Evolutionary conservation across 2,888 invertebrate genomes (phyloP).

Genomic region (Sylvicola cinctus): DNA sequence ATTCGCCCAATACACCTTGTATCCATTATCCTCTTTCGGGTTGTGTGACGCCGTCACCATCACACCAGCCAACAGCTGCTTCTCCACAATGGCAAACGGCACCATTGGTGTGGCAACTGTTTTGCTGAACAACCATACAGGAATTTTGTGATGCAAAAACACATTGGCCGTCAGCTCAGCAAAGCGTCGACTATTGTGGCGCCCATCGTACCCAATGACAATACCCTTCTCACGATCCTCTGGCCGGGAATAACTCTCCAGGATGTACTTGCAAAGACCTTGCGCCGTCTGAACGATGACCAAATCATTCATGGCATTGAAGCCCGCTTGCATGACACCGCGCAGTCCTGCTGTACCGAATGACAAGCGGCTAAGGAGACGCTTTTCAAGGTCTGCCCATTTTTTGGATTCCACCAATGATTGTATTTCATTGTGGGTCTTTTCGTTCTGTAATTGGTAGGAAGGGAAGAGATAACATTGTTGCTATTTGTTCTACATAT

Average conservation of each 20-base stretch:
- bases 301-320: constrained; percentile 86
- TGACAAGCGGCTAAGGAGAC: constrained; percentile 48
- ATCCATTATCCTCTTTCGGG: constrained; percentile 90
- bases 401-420: constrained; percentile 32
- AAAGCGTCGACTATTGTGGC: constrained; percentile 79
- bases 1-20: constrained; percentile 93
- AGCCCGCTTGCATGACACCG: constrained; percentile 84
- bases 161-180: constrained; percentile 73
- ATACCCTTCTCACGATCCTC: constrained; percentile 43
- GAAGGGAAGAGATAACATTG: constrained; percentile 5
- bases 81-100: constrained; percentile 59
- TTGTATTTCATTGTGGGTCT: constrained; percentile 39
- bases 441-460: constrained; percentile 31
- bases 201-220: constrained; percentile 80
- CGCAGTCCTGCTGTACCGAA: constrained; percentile 92
- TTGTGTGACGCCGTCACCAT: constrained; percentile 95
- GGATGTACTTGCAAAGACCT: constrained; percentile 62
- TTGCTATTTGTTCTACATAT: too few relatives aligned
- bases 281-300: constrained; percentile 90
- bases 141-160: constrained; percentile 51
- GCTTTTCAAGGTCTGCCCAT: constrained; percentile 35
- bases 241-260: constrained; percentile 30
- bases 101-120: constrained; percentile 87
- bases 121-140: constrained; percentile 59
- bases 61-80: constrained; percentile 61